Base-by-base conservation (phyloP, 2,888 invertebrate species). In the Helicoverpa assulta region DNA sequence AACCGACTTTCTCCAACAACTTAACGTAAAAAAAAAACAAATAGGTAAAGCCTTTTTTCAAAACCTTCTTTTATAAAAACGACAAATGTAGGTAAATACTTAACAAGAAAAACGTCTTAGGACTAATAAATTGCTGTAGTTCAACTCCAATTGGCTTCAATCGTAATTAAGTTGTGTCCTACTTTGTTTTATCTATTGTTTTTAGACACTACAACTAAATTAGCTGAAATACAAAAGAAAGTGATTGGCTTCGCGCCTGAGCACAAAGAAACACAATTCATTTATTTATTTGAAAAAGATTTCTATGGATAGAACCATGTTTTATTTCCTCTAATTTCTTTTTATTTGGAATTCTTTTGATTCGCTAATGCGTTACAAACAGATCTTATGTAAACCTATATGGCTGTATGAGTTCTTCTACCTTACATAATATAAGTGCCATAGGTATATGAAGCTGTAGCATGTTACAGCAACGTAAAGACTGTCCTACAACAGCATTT, bases 1-100 rank as follows among this genome's bases (percentile, higher is more conserved):
- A 40, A 40, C 5, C 10, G 8, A 10, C 8, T 40, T 29, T 50
- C 14, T 18, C 0, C n/a, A 50, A 51, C 29, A 54, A 10, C 26
- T 21, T 21, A 21, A 29, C 55, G 6, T 21, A 16, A 14, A 29
- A 21, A 5, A 14, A n/a, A 51, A 40, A n/a, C n/a, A n/a, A n/a
- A n/a, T n/a, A n/a, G n/a, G n/a, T 56, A 51, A 55, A 62, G 16
- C 54, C 40, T 10, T 58, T 16, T 6, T 21, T 1, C 40, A 14
- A 40, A 21, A 21, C 21, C 21, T 21, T 2, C 21, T 21, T 40
- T 19, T 29, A 56, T 52, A 59, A 73, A 61, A 68, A 52, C 73
- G 56, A 63, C 19, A 63, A 74, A 68, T 74, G 18, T 55, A 68
- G 69, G 18, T 55, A 37, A 74, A 73, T 43, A 43, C 33, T 10